Evolutionary conservation across 2,888 invertebrate genomes (phyloP), one percentile per base, ranked within the genome.

Genomic region (Eupithecia abbreviata): DNA sequence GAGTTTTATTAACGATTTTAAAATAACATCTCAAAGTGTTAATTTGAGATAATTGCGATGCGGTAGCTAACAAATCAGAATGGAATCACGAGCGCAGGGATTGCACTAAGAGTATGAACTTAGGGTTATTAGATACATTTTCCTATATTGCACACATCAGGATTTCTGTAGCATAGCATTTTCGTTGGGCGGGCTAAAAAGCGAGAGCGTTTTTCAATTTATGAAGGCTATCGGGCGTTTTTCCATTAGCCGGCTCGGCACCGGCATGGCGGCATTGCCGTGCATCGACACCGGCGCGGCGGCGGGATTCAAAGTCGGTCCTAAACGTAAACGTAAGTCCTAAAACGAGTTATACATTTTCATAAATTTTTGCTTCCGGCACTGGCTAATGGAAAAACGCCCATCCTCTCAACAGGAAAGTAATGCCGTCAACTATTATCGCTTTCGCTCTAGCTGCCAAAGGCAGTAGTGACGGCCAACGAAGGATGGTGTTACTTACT

Each of bases 41-140:
- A 89, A 90, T 88, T 86, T 86, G 87, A 85, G 82, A 85, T 89
- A 88, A 90, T 90, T 88, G 84, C 81, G 85, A 77, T 73, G 77
- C 65, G 65, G 78, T 77, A 83, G 85, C 82, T 85, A 85, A 84
- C 86, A 86, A 85, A 87, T 86, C 85, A 83, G 83, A 84, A 76
- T 78, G 65, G 51, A 74, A 12, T 62, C 62, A 62, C 62, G 62
- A 62, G 62, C 62, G 10, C 30, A 62, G 30, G 30, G 62, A 30
- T 30, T 0, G 4, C 18, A 30, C 62, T 18, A 4, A 4, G 30
- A 62, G 30, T 62, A 12, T 62, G 62, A 62, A 30, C 4, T 30
- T 58, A 58, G 18, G 18, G 9, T 9, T 18, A 58, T 3, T 3
- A 9, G 7, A 9, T 18, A 58, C 55, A 7, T 55, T 55, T 55